A percentile compares a stretch with the other conserved stretches of the same genome.
Conservation (phyloP, 2,888 invertebrate genomes). For the Mallateleia sp. region DNA sequence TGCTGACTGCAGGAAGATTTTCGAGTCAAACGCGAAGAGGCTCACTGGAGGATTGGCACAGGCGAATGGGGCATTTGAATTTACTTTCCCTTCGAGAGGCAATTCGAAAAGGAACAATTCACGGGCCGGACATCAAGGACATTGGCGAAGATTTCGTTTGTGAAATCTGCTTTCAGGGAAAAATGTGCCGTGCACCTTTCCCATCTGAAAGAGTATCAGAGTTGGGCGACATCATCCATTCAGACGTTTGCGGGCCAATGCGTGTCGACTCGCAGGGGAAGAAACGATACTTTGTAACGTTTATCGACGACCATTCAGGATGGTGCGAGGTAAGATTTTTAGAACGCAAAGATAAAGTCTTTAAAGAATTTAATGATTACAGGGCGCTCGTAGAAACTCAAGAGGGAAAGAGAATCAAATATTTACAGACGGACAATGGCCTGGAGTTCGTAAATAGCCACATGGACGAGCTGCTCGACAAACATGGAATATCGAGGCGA, state of each 20-base stretch:
- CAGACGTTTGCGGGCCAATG: slow-evolving; percentile 16
- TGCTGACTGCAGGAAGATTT: too few species aligned
- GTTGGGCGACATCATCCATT: neutral
- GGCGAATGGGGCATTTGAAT: neutral
- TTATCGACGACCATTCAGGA: too few species aligned
- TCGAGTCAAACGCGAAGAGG: too few species aligned
- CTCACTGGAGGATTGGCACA: neutral
- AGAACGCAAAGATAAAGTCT: neutral
- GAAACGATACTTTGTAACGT: too few species aligned
- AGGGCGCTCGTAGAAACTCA: slow-evolving; percentile 37
- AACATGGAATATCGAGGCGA: slow-evolving; percentile 77
- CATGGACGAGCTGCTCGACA: slow-evolving; percentile 64
- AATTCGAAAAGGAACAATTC: neutral
- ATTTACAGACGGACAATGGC: slow-evolving; percentile 57
- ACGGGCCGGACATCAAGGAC: neutral
- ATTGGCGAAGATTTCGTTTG: neutral
- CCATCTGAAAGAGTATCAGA: neutral
- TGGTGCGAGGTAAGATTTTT: neutral
- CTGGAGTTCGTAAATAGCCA: slow-evolving; percentile 50
- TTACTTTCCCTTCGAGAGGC: neutral
- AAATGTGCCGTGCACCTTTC: slow-evolving; percentile 10
- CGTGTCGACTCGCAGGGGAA: too few species aligned
- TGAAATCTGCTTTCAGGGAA: neutral
- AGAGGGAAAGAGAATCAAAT: slow-evolving; percentile 43
- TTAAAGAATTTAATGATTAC: neutral